Percentiles rank a stretch among this genome's conserved stretches.
Conservation (phyloP, 2,113 vertebrate genomes). For the Heterotis niloticus region DNA sequence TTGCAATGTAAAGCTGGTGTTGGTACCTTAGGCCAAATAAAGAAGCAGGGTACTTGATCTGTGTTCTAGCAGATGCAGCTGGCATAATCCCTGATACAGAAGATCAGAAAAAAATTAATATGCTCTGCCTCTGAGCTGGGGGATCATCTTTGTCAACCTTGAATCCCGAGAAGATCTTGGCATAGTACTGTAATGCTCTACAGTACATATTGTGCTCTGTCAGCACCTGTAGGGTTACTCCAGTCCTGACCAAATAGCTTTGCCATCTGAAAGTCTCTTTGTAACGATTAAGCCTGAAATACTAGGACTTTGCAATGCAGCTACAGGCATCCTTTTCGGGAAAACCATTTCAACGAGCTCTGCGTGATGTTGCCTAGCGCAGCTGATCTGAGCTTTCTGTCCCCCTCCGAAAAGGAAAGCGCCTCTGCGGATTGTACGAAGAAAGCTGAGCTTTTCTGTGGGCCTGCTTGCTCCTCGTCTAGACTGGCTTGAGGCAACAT, state of each 20-base stretch:
- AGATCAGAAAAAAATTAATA: too few relatives aligned
- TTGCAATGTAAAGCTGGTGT: too few relatives aligned
- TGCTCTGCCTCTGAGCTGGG: too few relatives aligned
- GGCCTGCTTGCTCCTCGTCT: conserved; percentile 31
- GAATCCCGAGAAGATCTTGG: too few relatives aligned
- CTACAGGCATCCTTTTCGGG: background rate
- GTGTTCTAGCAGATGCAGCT: too few relatives aligned
- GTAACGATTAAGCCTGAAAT: conserved; percentile 17
- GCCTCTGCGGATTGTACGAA: background rate
- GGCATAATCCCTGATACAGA: too few relatives aligned
- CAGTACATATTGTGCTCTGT: too few relatives aligned
- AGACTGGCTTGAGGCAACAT: conserved; percentile 22
- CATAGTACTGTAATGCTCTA: too few relatives aligned
- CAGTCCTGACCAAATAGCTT: conserved; percentile 29
- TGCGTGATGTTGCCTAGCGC: background rate
- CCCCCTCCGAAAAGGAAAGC: conserved; percentile 37
- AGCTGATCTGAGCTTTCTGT: conserved; percentile 11
- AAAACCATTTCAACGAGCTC: background rate
- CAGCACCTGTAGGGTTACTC: too few relatives aligned
- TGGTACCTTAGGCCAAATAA: too few relatives aligned
- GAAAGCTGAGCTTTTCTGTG: conserved; percentile 35
- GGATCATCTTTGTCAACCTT: too few relatives aligned
- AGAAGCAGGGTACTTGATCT: too few relatives aligned
- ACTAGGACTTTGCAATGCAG: background rate
- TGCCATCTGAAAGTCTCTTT: conserved; percentile 24